Percentiles rank a stretch among this genome's conserved stretches.
phyloP scores from a whole-genome alignment of 2,797 vertebrate species.

The Darevskia mixta region DNA sequence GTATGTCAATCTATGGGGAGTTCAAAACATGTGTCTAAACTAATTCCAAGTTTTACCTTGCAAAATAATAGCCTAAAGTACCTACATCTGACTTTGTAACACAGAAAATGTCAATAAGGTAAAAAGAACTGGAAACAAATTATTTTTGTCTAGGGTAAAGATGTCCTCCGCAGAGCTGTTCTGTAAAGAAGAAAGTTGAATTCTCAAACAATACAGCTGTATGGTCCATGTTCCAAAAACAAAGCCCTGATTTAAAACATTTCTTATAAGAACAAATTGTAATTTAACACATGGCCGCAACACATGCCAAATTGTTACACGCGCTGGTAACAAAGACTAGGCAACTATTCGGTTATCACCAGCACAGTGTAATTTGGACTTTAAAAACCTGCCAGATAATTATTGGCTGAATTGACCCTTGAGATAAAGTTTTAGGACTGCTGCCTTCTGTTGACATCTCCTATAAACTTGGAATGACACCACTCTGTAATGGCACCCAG shows the following conservation, averaged over 20 bases:
- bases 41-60: conserved; percentile 21
- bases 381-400: background rate
- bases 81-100: background rate
- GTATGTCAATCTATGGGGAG: background rate
- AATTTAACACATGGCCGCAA: background rate
- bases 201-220: background rate
- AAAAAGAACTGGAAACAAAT: background rate
- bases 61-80: conserved; percentile 24
- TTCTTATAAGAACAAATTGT: conserved; percentile 11
- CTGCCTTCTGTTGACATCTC: background rate
- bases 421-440: background rate
- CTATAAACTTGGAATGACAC: too few relatives aligned
- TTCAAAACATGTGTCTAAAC: background rate
- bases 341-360: background rate
- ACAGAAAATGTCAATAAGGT: background rate
- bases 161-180: background rate
- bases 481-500: background rate
- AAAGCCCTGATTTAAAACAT: background rate
- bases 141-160: conserved; percentile 1
- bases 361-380: background rate
- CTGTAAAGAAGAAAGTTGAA: conserved; percentile 5
- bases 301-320: conserved; percentile 3
- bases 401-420: background rate
- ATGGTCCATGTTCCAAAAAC: background rate
- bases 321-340: background rate